These are phyloP conservation scores for Scrobipalpa atriplicella DNA, from an alignment of 2,888 invertebrate genomes.

Conservation along the genomic window DNA sequence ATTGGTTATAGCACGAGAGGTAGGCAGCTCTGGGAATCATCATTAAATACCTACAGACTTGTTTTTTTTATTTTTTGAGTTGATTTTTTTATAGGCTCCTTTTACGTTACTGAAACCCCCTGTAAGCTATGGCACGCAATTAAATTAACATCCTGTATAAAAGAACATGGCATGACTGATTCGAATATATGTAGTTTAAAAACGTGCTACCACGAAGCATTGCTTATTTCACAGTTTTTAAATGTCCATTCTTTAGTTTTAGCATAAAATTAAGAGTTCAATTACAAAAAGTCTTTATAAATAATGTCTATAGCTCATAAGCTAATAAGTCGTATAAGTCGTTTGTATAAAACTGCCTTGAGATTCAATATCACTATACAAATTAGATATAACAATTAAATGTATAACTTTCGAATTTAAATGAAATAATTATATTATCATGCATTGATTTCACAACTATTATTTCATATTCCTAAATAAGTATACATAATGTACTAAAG, in stretches of 20 bases:
- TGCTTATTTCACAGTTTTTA: not conserved
- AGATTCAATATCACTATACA: constrained; percentile 27
- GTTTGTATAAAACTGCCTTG: constrained; percentile 22
- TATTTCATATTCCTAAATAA: not conserved
- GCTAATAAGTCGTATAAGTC: constrained; percentile 10
- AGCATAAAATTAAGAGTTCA: not conserved
- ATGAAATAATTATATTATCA: constrained; percentile 3
- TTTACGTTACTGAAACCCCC: no score
- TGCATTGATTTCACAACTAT: constrained; percentile 3
- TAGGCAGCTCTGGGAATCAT: no score
- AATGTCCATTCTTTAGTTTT: not conserved
- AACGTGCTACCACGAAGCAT: no score
- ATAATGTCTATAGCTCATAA: constrained; percentile 1
- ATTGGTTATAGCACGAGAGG: no score
- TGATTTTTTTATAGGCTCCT: no score
- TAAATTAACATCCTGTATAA: no score
- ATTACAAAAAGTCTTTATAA: not conserved
- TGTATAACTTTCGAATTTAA: constrained; percentile 5
- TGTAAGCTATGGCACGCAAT: no score
- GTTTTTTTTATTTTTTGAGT: no score
- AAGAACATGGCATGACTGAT: no score
- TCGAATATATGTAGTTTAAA: not conserved
- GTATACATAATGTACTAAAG: not conserved
- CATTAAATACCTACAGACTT: no score
- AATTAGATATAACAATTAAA: not conserved